Evolutionary conservation across 1,140 invertebrate species (phyloP).

Genomic region (Fopius arisanus): DNA sequence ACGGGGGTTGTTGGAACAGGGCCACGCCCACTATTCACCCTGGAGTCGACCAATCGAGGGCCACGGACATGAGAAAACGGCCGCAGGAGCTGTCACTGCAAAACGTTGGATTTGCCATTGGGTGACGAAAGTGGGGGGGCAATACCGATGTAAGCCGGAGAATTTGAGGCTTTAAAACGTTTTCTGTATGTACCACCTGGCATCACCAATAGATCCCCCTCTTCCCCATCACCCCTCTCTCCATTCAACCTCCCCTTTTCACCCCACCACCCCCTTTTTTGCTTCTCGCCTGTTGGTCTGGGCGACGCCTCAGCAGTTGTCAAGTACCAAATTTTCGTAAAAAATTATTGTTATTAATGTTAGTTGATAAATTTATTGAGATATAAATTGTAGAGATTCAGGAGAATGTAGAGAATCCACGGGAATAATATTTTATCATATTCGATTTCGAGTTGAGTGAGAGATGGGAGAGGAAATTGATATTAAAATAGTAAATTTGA

Average conservation of each 20-base stretch:
- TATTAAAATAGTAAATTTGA: too few relatives aligned
- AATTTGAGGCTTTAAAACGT: conserved; percentile 53
- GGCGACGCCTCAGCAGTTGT: neutral
- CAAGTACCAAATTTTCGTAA: neutral
- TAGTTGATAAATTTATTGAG: neutral
- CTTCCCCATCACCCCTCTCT: neutral
- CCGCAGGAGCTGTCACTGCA: conserved; percentile 47
- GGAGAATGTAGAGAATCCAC: too few relatives aligned
- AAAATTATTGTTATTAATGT: neutral
- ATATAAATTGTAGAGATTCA: too few relatives aligned
- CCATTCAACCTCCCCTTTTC: neutral
- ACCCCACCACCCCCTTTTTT: neutral
- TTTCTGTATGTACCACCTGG: conserved; percentile 24
- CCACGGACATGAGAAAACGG: conserved; percentile 36
- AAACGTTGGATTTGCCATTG: conserved; percentile 33
- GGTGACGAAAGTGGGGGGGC: conserved; percentile 15
- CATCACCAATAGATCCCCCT: too few relatives aligned
- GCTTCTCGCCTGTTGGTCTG: neutral
- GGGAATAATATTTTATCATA: too few relatives aligned
- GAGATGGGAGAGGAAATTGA: too few relatives aligned
- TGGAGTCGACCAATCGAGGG: conserved; percentile 44
- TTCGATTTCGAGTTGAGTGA: too few relatives aligned
- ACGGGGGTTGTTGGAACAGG: conserved; percentile 10
- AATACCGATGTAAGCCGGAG: conserved; percentile 46
- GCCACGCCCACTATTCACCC: conserved; percentile 51